phyloP scores from a whole-genome alignment of 2,888 invertebrate species.

The Amiota minor region DNA sequence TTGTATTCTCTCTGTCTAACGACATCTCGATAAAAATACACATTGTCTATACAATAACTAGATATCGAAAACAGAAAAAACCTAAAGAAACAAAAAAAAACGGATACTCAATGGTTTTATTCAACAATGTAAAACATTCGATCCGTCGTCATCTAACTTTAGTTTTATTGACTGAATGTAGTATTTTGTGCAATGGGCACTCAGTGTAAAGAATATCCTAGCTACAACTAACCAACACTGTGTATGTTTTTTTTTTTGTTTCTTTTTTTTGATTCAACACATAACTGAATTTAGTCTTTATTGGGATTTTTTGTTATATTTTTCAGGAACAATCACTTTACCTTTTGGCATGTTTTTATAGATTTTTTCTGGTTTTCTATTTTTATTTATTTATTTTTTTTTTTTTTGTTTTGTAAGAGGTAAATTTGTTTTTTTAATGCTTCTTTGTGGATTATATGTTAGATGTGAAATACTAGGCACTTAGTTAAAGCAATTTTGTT shows the following conservation, averaged over 20 bases:
- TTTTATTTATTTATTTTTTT: background rate
- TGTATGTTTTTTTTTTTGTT: too few species aligned
- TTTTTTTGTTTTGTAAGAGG: background rate
- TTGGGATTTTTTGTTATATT: background rate
- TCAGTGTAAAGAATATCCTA: too few species aligned
- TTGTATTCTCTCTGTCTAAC: too few species aligned
- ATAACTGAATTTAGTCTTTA: constrained; percentile 28
- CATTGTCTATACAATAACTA: background rate
- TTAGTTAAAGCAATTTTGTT: too few species aligned
- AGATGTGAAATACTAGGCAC: too few species aligned
- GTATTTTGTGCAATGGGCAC: too few species aligned
- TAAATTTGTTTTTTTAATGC: background rate
- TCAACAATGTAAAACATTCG: too few species aligned
- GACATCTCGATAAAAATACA: background rate
- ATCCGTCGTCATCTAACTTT: constrained; percentile 3
- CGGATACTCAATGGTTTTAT: too few species aligned
- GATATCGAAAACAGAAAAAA: background rate
- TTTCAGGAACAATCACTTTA: background rate
- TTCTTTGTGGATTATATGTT: too few species aligned
- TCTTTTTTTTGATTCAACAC: background rate
- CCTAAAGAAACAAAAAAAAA: background rate
- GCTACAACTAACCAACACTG: too few species aligned
- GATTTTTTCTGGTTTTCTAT: background rate
- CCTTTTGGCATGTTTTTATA: constrained; percentile 2
- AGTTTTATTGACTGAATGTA: constrained; percentile 21